These are phyloP conservation scores for Scyliorhinus canicula DNA, from an alignment of 2,797 vertebrate species.

Conservation along the genomic window DNA sequence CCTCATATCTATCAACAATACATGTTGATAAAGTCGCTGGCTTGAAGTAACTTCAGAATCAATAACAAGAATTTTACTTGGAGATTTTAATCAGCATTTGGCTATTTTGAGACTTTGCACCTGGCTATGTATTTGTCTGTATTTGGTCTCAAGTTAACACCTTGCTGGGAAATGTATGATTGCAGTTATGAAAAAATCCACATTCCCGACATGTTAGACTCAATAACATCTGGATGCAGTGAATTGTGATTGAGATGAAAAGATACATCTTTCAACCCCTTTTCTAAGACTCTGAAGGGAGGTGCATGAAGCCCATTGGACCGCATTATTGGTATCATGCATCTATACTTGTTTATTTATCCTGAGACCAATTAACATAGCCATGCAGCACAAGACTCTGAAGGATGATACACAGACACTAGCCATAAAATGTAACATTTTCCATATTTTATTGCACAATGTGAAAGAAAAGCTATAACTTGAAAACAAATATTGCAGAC, in stretches of 20 bases:
- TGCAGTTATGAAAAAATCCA: neutral
- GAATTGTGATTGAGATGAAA: neutral
- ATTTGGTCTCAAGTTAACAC: neutral
- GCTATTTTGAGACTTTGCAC: neutral
- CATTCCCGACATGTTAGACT: neutral
- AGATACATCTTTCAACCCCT: neutral
- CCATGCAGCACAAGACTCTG: neutral
- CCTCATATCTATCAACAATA: neutral
- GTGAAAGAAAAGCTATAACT: neutral
- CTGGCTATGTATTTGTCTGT: neutral
- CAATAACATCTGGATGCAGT: neutral
- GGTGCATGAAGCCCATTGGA: neutral
- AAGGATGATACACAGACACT: neutral
- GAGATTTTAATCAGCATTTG: neutral
- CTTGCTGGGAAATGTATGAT: neutral
- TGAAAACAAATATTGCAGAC: neutral
- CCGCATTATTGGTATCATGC: no score
- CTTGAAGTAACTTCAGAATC: neutral
- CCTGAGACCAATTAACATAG: neutral
- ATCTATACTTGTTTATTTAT: neutral
- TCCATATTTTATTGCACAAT: neutral
- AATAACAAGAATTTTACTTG: neutral
- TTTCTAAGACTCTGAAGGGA: neutral
- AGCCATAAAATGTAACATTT: neutral
- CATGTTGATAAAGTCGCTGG: neutral